phyloP scores from a whole-genome alignment of 2,113 vertebrate genomes.

The Sapajus apella region DNA sequence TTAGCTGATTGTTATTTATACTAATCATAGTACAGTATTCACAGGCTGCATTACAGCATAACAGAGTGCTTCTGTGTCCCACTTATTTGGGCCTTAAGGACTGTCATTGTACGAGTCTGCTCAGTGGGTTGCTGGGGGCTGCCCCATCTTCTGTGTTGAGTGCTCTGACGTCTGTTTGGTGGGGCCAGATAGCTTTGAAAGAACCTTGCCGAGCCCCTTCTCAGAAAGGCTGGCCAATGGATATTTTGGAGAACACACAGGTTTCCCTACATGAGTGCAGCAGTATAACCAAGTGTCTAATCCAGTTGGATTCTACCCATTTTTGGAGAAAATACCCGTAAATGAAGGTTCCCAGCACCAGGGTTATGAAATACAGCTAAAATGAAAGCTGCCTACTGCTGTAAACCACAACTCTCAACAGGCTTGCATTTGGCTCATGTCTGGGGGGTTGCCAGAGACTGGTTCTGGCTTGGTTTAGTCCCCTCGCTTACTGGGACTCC shows the following conservation, averaged over 20 bases:
- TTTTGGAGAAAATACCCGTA: slow-evolving; percentile 57
- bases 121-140: background rate
- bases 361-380: slow-evolving; percentile 48
- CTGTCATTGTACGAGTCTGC: slow-evolving; percentile 3
- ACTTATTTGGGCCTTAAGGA: slow-evolving; percentile 17
- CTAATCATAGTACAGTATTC: background rate
- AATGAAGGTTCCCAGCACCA: slow-evolving; percentile 54
- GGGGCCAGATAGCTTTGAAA: background rate
- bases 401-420: background rate
- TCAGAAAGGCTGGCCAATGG: background rate
- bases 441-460: background rate
- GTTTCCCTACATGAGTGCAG: background rate
- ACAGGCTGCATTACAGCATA: background rate
- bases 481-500: background rate
- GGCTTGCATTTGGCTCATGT: slow-evolving; percentile 22
- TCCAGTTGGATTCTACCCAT: slow-evolving; percentile 41
- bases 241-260: background rate
- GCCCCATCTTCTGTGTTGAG: background rate
- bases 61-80: slow-evolving; percentile 48
- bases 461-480: background rate
- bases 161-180: background rate
- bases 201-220: background rate
- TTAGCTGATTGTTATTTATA: background rate
- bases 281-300: background rate
- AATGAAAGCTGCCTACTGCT: slow-evolving; percentile 46